phyloP scores from a whole-genome alignment of 2,888 invertebrate species.

The Holacanthella duospinosa region DNA sequence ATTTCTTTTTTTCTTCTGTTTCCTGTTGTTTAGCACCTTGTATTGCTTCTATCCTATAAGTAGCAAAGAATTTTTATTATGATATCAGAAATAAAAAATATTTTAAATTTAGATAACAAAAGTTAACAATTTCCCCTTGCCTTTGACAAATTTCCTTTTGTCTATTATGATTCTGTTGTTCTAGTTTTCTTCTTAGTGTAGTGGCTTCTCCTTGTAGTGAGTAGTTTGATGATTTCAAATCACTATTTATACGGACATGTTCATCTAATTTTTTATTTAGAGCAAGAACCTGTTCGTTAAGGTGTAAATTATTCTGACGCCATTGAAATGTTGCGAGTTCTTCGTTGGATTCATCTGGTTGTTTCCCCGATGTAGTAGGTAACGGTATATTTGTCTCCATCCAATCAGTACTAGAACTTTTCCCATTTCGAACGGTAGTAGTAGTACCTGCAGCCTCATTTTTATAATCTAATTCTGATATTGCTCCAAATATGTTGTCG shows the following conservation, averaged over 20 bases:
- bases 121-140: not conserved
- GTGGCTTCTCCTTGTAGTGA: not conserved
- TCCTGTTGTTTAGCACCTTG: not conserved
- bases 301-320: not conserved
- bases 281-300: not conserved
- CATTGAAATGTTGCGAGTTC: not conserved
- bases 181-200: not conserved
- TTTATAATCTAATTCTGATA: not conserved
- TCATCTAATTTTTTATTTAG: not conserved
- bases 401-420: not conserved
- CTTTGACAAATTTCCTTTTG: not conserved
- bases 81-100: constrained; percentile 3
- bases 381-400: not conserved
- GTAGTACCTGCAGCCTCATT: not conserved
- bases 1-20: not conserved
- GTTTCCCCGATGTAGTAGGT: not conserved
- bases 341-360: not conserved
- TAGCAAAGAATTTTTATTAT: too few species aligned
- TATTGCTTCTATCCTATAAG: not conserved
- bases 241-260: not conserved
- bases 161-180: not conserved
- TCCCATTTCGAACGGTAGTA: not conserved
- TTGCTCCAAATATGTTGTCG: not conserved
- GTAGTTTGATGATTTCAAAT: not conserved
- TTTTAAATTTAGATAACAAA: not conserved